Evolutionary conservation across 2,797 vertebrate species (phyloP).

Genomic region (Gambusia yucatana): DNA sequence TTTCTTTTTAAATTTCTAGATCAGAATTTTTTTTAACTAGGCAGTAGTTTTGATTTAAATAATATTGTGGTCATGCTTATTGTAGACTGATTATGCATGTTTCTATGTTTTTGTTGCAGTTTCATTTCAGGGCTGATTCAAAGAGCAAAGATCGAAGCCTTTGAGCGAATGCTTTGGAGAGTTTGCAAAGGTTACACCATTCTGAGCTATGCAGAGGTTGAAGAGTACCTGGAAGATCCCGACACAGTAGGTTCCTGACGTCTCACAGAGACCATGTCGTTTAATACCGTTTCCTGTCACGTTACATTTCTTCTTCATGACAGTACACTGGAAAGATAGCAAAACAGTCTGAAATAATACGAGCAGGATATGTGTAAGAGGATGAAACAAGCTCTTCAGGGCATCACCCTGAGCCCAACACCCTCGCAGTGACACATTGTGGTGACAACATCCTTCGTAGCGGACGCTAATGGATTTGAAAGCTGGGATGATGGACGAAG

Average conservation of each 20-base stretch:
- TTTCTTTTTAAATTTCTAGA: neutral
- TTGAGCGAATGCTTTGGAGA: constrained; percentile 97
- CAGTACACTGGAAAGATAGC: neutral
- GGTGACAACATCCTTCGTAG: neutral
- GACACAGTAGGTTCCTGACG: constrained; percentile 83
- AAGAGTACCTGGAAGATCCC: constrained; percentile 88
- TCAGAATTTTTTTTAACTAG: neutral
- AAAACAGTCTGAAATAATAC: neutral
- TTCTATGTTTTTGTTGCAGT: constrained; percentile 66
- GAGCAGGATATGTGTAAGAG: neutral
- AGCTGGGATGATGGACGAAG: neutral
- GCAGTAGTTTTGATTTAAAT: neutral
- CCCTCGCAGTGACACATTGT: neutral
- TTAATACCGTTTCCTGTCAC: neutral
- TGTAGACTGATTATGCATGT: neutral
- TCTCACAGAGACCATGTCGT: neutral
- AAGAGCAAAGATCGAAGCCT: constrained; percentile 90
- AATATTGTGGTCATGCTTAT: neutral
- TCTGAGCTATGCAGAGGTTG: constrained; percentile 90
- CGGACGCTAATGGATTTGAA: neutral
- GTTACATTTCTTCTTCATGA: neutral
- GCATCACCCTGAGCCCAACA: neutral
- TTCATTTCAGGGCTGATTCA: constrained; percentile 94
- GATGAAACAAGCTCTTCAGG: neutral
- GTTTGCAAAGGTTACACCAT: constrained; percentile 97